Base-by-base conservation (phyloP, 92 coral and sea anemone genomes). In the Actinernus sp. region DNA sequence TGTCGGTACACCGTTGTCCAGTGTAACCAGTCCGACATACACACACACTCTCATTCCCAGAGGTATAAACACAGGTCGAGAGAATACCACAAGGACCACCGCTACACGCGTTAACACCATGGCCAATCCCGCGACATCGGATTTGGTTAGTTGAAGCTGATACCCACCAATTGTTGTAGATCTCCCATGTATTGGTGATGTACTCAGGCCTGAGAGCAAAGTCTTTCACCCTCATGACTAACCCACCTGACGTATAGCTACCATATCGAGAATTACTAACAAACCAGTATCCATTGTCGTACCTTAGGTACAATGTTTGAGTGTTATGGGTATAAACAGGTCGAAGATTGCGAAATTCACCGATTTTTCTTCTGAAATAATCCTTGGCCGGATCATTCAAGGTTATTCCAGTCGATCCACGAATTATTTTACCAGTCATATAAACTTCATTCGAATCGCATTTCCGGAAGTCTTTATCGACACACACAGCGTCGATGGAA, bases 31-130 rank as follows among this genome's bases (percentile, higher is more conserved):
- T 23, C 23, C 74, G 10, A 30, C 95, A 88, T 25, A 83, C 57
- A 61, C 95, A 88, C 7, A 88, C 58, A 6, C 90, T 88, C 68
- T 88, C 95, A 34, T 88, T 83, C 34, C 95, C 95, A 63, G 87
- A 71, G 23, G 90, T 88, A 41, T 58, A 88, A 2, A 59, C 57
- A 63, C 95, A 88, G 0, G 46, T 66, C 0, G 65, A 82, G 5
- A 59, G 63, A 40, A 49, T 66, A 27, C 69, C 14, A 45, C 95
- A 88, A 2, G 84, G 95, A 23, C 21, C 63, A 16, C 52, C 52
- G 18, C 40, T 47, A 30, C 95, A 88, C 27, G 40, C 41, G 49
- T 83, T 78, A 1, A 30, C 38, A 19, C 71, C 75, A 21, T 83
- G 75, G 5, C 65, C 8, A 44, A 75, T 50, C 2, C 95, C 95